phyloP scores from a whole-genome alignment of 2,113 vertebrate genomes.

The Silurus asotus region DNA sequence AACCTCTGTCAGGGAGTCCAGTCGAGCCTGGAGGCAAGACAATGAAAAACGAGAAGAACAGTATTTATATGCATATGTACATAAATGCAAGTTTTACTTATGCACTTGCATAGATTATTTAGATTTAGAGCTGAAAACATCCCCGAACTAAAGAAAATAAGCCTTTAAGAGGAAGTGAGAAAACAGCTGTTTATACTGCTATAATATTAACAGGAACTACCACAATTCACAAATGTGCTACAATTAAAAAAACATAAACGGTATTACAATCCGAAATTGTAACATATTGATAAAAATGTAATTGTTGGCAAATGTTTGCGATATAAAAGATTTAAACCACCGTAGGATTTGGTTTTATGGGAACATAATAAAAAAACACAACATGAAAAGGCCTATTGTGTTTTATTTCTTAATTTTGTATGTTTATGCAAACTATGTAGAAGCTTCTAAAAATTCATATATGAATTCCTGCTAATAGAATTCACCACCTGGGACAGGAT shows the following conservation, averaged over 20 bases:
- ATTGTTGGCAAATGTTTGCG: not conserved
- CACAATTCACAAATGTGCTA: no score
- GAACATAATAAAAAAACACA: not conserved
- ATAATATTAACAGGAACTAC: not conserved
- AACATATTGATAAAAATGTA: not conserved
- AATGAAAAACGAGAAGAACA: not conserved
- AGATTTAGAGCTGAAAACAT: not conserved
- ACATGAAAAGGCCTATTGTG: not conserved
- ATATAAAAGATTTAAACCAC: not conserved
- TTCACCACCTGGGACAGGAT: not conserved
- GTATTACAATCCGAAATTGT: not conserved
- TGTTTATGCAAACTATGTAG: not conserved
- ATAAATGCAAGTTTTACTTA: not conserved
- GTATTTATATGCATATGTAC: not conserved
- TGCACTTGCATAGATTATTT: not conserved
- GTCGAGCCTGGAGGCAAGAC: constrained; percentile 76
- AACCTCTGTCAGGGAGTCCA: constrained; percentile 92
- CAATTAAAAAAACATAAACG: not conserved
- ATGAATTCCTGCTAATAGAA: not conserved
- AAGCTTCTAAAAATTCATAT: not conserved
- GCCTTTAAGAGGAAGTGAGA: not conserved
- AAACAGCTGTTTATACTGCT: not conserved
- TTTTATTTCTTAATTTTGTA: not conserved
- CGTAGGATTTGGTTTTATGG: not conserved
- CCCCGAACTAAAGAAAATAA: not conserved